Evolutionary conservation across 2,888 invertebrate genomes (phyloP), one percentile per base, ranked within the genome.

Genomic region (Protophormia terraenovae): DNA sequence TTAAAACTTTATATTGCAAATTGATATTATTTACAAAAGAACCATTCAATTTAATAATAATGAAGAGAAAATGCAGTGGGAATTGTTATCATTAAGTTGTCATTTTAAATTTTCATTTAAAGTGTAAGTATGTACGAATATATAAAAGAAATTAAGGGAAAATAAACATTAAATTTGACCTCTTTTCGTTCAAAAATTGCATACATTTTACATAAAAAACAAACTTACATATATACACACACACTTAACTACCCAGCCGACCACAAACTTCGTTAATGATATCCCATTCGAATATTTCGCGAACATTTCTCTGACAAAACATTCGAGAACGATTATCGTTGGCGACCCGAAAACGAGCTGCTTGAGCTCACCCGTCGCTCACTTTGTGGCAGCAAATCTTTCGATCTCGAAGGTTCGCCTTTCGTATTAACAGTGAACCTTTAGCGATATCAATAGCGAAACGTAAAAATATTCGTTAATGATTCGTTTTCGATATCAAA

Each of bases 111-210:
- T 67, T 73, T 67, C 75, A 69, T 82, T 81, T 32, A 53, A 69
- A 45, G 16, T 53, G 41, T 32, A 69, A 45, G 16, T 53, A 32
- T 32, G 10, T 72, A 14, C 62, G 35, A 16, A 12, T 32, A 24
- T 29, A 72, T 60, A 24, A 69, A 67, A 75, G 38, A 75, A 75
- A 76, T 69, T 35, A 41, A 29, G 16, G 8, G 53, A 14, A 82
- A 69, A 73, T 53, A 27, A 53, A 76, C 69, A 76, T 82, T 24
- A 81, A 75, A 75, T 53, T 81, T 82, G 75, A 76, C 75, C 75
- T 76, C 41, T 3, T 76, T 81, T 69, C 5, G 16, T 24, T n/a
- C 8, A 38, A 32, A 79, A 55, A 64, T 55, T 66, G 27, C 67
- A 77, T 32, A 55, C 24, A 55, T 58, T 67, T 55, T 29, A 32